Percentiles rank a stretch among this genome's conserved stretches.
These are phyloP conservation scores for Scelioninae gen. 2 DNA, from an alignment of 2,888 invertebrate species.

Conservation along the genomic window DNA sequence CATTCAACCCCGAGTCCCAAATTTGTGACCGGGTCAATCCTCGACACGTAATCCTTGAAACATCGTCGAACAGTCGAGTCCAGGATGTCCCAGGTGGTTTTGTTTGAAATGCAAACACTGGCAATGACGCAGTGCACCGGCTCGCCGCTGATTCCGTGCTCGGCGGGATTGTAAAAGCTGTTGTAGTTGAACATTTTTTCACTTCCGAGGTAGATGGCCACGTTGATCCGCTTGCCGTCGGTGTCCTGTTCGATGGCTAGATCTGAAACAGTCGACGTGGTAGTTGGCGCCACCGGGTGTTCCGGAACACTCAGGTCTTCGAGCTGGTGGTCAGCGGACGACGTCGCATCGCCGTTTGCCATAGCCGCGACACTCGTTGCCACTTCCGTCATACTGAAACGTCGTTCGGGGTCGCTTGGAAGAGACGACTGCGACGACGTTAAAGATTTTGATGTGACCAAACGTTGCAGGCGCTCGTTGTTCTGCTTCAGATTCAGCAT, in stretches of 20 bases:
- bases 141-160: conserved; percentile 71
- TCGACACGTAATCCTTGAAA: conserved; percentile 94
- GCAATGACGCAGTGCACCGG: conserved; percentile 83
- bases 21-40: conserved; percentile 88
- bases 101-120: conserved; percentile 91
- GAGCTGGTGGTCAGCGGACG: conserved; percentile 67
- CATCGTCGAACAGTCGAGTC: conserved; percentile 93
- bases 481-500: conserved; percentile 98
- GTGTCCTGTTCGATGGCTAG: conserved; percentile 77
- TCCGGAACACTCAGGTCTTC: conserved; percentile 70
- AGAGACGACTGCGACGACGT: conserved; percentile 78
- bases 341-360: conserved; percentile 68
- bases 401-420: conserved; percentile 74
- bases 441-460: conserved; percentile 81
- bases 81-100: conserved; percentile 95
- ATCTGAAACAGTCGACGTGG: conserved; percentile 65
- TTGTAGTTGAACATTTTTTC: conserved; percentile 79
- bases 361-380: conserved; percentile 71
- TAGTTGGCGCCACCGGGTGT: conserved; percentile 65
- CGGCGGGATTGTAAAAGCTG: conserved; percentile 75
- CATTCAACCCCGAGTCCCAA: conserved; percentile 83
- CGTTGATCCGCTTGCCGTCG: conserved; percentile 91
- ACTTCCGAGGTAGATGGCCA: conserved; percentile 90
- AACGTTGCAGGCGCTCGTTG: conserved; percentile 93
- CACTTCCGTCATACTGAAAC: conserved; percentile 75